Percentiles rank a stretch among this genome's conserved stretches.
phyloP scores from a whole-genome alignment of 2,797 vertebrate species.

The Rhynchonycteris naso region DNA sequence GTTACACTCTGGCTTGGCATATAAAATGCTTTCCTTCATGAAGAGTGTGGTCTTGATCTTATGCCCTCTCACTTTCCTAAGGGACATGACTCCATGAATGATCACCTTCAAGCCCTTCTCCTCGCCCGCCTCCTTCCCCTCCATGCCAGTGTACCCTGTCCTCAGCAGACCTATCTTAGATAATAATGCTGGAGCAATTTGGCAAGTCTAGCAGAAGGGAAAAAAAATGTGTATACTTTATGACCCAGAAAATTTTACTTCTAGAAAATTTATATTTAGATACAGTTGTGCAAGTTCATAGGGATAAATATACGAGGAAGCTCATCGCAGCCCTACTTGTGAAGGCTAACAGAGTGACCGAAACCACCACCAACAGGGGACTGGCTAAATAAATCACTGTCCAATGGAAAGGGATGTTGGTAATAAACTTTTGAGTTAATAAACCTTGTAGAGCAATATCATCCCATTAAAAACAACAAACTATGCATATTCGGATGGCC shows the following conservation, averaged over 20 bases:
- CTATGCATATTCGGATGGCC: not conserved
- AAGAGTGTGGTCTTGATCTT: not conserved
- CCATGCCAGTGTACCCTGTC: not conserved
- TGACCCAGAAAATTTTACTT: constrained; percentile 62
- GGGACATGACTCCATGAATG: not conserved
- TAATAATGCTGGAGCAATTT: not conserved
- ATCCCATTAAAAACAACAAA: not conserved
- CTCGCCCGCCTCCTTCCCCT: not conserved
- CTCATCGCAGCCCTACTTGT: not conserved
- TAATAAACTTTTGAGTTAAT: not conserved
- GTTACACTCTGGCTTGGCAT: not conserved
- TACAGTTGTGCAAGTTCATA: not conserved
- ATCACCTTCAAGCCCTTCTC: not conserved
- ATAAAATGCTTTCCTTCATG: not conserved
- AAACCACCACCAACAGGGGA: not conserved
- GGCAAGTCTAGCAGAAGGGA: not conserved
- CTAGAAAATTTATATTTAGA: constrained; percentile 59
- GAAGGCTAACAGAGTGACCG: not conserved
- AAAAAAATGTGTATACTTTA: not conserved
- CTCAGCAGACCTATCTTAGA: not conserved
- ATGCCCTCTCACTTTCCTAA: not conserved
- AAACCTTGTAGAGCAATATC: not conserved
- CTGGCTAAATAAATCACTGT: not conserved
- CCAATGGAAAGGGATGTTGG: not conserved
- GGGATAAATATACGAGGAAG: not conserved